phyloP scores from a whole-genome alignment of 2,797 vertebrate genomes.

The Cottoperca gobio region DNA sequence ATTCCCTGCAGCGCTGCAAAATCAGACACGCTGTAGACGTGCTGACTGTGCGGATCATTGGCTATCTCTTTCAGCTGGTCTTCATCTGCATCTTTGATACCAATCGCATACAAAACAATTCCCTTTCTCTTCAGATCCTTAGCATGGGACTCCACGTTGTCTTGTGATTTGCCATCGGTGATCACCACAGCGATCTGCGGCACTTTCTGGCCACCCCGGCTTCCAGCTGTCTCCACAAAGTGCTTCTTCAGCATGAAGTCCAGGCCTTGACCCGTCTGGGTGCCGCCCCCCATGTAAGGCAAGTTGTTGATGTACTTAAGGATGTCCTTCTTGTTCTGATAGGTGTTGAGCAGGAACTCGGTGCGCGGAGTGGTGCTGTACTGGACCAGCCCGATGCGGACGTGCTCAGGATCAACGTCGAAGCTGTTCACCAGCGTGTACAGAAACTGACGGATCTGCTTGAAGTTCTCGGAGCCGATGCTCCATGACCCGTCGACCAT shows the following conservation, averaged over 20 bases:
- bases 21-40: constrained; percentile 81
- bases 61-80: constrained; percentile 83
- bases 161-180: constrained; percentile 84
- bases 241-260: constrained; percentile 81
- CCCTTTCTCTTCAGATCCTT: constrained; percentile 74
- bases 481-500: constrained; percentile 87
- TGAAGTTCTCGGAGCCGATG: constrained; percentile 79
- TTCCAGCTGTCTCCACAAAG: constrained; percentile 79
- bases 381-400: constrained; percentile 86
- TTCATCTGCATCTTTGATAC: constrained; percentile 81
- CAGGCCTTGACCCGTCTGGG: constrained; percentile 78
- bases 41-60: constrained; percentile 74
- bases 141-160: constrained; percentile 71
- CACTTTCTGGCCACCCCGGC: constrained; percentile 69
- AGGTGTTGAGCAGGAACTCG: constrained; percentile 84
- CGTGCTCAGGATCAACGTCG: constrained; percentile 78
- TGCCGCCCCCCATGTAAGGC: constrained; percentile 80
- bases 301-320: constrained; percentile 76
- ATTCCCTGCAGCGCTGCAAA: constrained; percentile 82
- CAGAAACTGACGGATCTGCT: constrained; percentile 83
- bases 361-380: constrained; percentile 77
- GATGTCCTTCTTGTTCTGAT: constrained; percentile 66
- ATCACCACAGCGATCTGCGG: constrained; percentile 85
- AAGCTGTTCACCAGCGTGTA: constrained; percentile 80
- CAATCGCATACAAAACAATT: constrained; percentile 83